Evolutionary conservation across 2,888 invertebrate species (phyloP).

Genomic region (Resseliella maxima): DNA sequence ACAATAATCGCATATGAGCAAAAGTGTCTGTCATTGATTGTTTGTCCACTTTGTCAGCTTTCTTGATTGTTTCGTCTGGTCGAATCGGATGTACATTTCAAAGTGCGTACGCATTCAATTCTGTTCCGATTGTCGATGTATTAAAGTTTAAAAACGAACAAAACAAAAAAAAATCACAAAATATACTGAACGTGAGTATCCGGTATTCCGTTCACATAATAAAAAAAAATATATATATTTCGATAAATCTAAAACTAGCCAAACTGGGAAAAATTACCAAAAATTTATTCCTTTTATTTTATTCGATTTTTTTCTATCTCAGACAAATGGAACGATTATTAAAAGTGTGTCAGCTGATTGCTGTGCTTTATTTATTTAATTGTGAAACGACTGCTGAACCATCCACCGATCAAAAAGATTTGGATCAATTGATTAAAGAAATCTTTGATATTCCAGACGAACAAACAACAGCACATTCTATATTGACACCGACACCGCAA

Average conservation of each 20-base stretch:
- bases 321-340: constrained; percentile 10
- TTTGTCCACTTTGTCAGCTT: background rate
- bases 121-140: background rate
- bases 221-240: no score
- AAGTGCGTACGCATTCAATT: background rate
- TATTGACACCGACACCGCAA: background rate
- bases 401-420: background rate
- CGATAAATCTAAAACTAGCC: no score
- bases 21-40: background rate
- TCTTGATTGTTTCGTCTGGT: background rate
- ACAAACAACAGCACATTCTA: background rate
- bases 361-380: background rate
- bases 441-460: constrained; percentile 46
- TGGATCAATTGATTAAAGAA: constrained; percentile 46
- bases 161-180: no score
- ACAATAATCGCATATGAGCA: background rate
- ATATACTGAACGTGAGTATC: no score
- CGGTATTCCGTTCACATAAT: no score
- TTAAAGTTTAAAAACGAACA: background rate
- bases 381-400: background rate
- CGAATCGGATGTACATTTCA: background rate
- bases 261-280: no score
- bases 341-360: background rate
- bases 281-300: no score
- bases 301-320: background rate